phyloP scores from a whole-genome alignment of 2,888 invertebrate genomes.

The Ctenicera cuprea region DNA sequence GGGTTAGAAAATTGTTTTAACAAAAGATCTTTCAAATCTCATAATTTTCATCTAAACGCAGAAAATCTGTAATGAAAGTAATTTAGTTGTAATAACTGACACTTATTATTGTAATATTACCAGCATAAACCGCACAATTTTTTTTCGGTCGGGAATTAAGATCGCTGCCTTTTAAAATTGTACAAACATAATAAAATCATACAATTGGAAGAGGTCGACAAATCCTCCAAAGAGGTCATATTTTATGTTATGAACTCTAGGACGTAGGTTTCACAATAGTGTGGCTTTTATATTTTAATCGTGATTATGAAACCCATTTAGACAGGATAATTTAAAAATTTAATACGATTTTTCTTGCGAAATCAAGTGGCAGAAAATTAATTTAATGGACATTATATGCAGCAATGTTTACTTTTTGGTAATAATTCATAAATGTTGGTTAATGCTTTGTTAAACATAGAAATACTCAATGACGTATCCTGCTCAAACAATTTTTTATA shows the following conservation, averaged over 20 bases:
- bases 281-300: neutral
- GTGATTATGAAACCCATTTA: neutral
- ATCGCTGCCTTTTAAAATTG: conserved; percentile 12
- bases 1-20: too few relatives aligned
- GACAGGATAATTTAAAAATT: neutral
- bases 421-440: neutral
- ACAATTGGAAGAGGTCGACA: conserved; percentile 14
- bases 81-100: neutral
- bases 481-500: neutral
- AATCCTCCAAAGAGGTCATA: conserved; percentile 14
- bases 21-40: too few relatives aligned
- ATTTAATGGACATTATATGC: too few relatives aligned
- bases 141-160: neutral
- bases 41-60: too few relatives aligned
- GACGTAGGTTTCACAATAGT: conserved; percentile 28
- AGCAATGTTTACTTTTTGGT: too few relatives aligned
- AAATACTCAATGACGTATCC: neutral
- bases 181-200: conserved; percentile 2
- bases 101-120: conserved; percentile 10
- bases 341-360: too few relatives aligned
- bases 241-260: conserved; percentile 29
- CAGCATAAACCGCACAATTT: neutral
- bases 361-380: too few relatives aligned
- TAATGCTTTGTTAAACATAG: neutral
- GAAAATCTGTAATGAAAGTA: neutral